phyloP scores from a whole-genome alignment of 2,888 invertebrate genomes.

The Aethes cnicana region DNA sequence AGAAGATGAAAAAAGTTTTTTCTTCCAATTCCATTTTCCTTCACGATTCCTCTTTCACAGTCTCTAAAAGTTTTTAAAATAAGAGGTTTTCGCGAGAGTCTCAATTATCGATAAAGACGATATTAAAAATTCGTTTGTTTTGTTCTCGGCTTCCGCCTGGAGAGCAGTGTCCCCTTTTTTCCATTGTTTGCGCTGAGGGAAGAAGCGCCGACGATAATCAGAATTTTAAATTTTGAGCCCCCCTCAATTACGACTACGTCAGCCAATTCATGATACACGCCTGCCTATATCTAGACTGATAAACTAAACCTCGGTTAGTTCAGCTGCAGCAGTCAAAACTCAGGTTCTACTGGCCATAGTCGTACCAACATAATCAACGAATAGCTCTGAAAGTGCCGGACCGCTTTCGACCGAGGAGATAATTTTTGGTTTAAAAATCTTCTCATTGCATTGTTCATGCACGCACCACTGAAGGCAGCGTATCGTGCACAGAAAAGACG shows the following conservation, averaged over 20 bases:
- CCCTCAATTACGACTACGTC: constrained; percentile 71
- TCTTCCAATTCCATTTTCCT: constrained; percentile 78
- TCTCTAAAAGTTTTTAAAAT: constrained; percentile 80
- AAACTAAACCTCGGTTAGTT: too few relatives aligned
- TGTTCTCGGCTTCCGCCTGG: constrained; percentile 75
- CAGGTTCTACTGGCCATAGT: too few relatives aligned
- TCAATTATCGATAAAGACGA: constrained; percentile 82
- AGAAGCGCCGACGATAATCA: constrained; percentile 74
- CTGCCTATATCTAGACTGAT: constrained; percentile 52
- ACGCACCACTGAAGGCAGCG: too few relatives aligned
- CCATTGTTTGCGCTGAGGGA: constrained; percentile 77
- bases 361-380: too few relatives aligned
- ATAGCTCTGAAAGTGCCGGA: too few relatives aligned
- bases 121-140: constrained; percentile 83
- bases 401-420: too few relatives aligned
- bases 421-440: too few relatives aligned
- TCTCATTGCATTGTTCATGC: too few relatives aligned
- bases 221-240: constrained; percentile 75
- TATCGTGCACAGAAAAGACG: constrained; percentile 16
- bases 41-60: constrained; percentile 78
- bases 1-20: constrained; percentile 82
- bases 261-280: constrained; percentile 59
- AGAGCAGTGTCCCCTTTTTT: constrained; percentile 74
- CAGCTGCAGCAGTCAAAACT: too few relatives aligned
- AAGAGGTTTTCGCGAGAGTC: constrained; percentile 80